Base-by-base conservation (phyloP, 1,140 invertebrate species). In the Oreohelix idahoensis region DNA sequence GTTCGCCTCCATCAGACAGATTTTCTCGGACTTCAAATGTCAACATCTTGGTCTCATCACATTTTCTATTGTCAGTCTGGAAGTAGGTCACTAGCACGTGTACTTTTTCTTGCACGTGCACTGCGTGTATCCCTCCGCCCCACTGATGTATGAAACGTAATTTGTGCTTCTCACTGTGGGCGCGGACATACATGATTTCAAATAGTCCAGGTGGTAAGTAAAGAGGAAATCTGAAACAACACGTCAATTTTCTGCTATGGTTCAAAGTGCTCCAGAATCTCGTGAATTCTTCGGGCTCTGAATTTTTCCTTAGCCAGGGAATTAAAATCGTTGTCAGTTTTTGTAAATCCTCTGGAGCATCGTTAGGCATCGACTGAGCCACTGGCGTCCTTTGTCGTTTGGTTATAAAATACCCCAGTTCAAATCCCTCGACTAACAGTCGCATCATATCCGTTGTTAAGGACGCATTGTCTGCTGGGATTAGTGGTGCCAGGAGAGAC, bases 161-260 rank as follows among this genome's bases (percentile, higher is more conserved):
- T 11, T 88, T 87, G 69, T 89, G 81, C 70, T 86, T 86, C 35
- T 88, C 86, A 13, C 77, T 78, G 38, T 90, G 87, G 5, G 86
- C 84, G 11, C 88, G 86, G 13, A 90, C 87, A 39, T 84, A 86
- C 4, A 91, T 81, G 20, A 87, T 81, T 79, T 91, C 89, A 80
- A 92, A 92, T 63, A 91, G 58, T 0, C 90, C 90, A 13, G 90
- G 91, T 0, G 91, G 90, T 77, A 91, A 84, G 74, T 89, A 91
- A 49, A 86, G 87, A 1, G 89, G 90, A 83, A 91, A 91, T 32
- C 83, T 80, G 84, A 84, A 87, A 1, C 84, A 32, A 11, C 83
- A 81, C 0, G 75, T 86, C 45, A 89, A 77, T 20, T 83, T 84
- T 29, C 84, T 81, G 20, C 83, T 84, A 10, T 86, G 80, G n/a